These are phyloP conservation scores for Psephotus haematonotus DNA, from an alignment of 2,113 vertebrate species.

Conservation along the genomic window DNA sequence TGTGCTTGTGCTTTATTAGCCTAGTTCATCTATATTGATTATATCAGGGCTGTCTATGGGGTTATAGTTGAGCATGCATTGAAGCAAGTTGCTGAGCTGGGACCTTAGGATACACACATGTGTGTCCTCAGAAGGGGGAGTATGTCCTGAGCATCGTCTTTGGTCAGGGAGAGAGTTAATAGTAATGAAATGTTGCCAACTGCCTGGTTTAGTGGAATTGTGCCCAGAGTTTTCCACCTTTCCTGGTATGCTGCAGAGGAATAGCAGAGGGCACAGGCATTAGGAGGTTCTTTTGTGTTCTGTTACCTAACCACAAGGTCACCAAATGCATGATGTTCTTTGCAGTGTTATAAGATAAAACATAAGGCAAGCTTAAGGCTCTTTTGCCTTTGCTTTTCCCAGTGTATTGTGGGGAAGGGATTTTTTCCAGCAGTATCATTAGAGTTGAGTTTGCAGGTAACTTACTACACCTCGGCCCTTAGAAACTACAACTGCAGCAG, in stretches of 20 bases:
- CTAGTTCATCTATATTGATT: rapidly evolving
- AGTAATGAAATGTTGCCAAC: neutral
- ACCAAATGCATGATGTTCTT: neutral
- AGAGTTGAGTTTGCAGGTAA: neutral
- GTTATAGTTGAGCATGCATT: neutral
- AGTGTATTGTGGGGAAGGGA: neutral
- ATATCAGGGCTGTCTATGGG: rapidly evolving
- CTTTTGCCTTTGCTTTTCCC: neutral
- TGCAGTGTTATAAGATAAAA: neutral
- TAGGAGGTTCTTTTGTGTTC: neutral
- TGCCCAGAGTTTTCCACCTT: neutral
- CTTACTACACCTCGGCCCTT: neutral
- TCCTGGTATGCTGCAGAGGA: neutral
- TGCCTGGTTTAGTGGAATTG: neutral
- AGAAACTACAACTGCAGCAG: neutral
- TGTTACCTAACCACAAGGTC: neutral
- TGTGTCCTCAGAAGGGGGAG: neutral
- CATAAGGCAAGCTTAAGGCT: neutral
- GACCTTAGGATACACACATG: rapidly evolving
- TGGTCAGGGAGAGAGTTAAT: neutral
- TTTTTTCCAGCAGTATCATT: neutral
- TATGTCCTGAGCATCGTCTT: neutral
- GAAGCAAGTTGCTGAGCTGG: neutral
- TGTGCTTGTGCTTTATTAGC: neutral
- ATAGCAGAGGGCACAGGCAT: neutral